Conservation (phyloP, 2,113 vertebrate genomes). For the Gallinago paraguaiae region DNA sequence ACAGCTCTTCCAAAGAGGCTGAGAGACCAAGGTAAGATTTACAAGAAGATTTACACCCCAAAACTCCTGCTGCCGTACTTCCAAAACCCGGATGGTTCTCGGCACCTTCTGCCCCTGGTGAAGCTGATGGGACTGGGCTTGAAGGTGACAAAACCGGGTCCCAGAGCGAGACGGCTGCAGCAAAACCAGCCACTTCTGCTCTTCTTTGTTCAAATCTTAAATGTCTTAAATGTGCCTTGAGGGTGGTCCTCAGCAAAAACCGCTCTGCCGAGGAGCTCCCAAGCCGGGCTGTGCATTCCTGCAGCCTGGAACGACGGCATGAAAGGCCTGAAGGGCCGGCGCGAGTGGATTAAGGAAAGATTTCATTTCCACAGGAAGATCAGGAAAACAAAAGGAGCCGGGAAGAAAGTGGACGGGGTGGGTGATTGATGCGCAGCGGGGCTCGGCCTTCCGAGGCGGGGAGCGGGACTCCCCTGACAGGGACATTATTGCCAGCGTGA, state of each 20-base stretch:
- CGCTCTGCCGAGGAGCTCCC: not conserved
- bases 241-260: slow-evolving; percentile 1
- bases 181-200: not conserved
- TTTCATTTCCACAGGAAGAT: slow-evolving; percentile 23
- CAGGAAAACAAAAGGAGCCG: slow-evolving; percentile 12
- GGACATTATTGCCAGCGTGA: not conserved
- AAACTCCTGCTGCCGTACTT: not conserved
- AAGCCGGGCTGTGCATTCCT: not conserved
- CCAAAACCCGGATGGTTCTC: not conserved
- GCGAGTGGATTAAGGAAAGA: slow-evolving; percentile 10
- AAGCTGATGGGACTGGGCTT: not conserved
- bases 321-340: not conserved
- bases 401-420: not conserved
- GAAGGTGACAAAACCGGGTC: not conserved
- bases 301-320: not conserved
- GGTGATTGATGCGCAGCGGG: not conserved
- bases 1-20: not conserved
- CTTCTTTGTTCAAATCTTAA: not conserved
- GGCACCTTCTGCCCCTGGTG: not conserved
- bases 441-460: not conserved
- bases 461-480: not conserved
- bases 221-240: not conserved
- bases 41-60: not conserved
- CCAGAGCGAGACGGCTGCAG: not conserved
- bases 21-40: not conserved